These are phyloP conservation scores for Parasteatoda lunata DNA, from an alignment of 2,888 invertebrate species.

Conservation along the genomic window DNA sequence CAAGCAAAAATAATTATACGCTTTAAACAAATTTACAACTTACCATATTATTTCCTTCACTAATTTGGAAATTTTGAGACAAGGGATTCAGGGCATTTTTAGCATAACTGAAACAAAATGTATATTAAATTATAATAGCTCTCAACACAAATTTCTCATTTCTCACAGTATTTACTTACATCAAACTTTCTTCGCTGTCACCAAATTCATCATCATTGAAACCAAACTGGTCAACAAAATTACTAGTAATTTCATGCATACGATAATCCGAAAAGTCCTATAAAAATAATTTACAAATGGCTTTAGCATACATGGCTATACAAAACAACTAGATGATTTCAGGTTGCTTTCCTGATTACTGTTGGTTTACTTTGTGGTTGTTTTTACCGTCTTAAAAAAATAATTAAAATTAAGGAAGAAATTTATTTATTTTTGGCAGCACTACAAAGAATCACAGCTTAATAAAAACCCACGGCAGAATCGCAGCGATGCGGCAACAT, in stretches of 20 bases:
- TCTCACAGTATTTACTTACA: slow-evolving; percentile 72
- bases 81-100: slow-evolving; percentile 44
- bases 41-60: slow-evolving; percentile 39
- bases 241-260: slow-evolving; percentile 79
- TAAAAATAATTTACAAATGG: background rate
- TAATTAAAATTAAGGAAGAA: too few species aligned
- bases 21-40: too few species aligned
- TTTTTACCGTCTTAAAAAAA: too few species aligned
- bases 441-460: too few species aligned
- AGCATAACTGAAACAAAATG: slow-evolving; percentile 18
- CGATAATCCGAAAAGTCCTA: slow-evolving; percentile 73
- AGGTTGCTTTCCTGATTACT: too few species aligned
- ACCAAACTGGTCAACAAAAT: slow-evolving; percentile 80
- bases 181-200: slow-evolving; percentile 77
- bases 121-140: background rate
- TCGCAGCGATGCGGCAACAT: too few species aligned
- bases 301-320: too few species aligned
- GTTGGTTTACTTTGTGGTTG: too few species aligned
- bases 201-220: slow-evolving; percentile 80
- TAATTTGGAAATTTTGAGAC: slow-evolving; percentile 29
- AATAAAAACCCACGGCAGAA: too few species aligned
- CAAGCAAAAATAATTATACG: too few species aligned
- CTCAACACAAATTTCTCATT: background rate
- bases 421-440: too few species aligned
- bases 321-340: too few species aligned